phyloP scores from a whole-genome alignment of 2,888 invertebrate species.

The Platerodrilus igneus region DNA sequence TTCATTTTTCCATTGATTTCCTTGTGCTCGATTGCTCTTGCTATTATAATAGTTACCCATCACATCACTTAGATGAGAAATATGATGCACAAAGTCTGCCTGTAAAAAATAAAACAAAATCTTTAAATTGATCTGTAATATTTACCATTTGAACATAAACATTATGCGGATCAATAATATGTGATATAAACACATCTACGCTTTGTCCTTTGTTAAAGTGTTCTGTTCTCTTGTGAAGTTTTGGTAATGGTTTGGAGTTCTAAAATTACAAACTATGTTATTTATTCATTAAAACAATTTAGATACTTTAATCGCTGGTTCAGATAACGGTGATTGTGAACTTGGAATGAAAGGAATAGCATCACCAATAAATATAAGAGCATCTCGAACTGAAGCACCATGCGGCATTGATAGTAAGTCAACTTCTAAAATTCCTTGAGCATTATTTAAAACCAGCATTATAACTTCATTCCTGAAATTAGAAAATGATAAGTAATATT shows the following conservation, averaged over 20 bases:
- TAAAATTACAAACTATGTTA: constrained; percentile 7
- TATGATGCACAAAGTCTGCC: constrained; percentile 29
- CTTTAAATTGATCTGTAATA: constrained; percentile 5
- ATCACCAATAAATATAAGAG: constrained; percentile 28
- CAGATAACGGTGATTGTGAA: neutral
- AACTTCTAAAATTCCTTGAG: constrained; percentile 40
- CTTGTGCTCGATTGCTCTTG: constrained; percentile 11
- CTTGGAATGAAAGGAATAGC: constrained; percentile 17
- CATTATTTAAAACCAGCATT: constrained; percentile 37
- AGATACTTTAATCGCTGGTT: constrained; percentile 8
- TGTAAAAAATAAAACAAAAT: constrained; percentile 12
- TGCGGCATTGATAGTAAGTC: constrained; percentile 43
- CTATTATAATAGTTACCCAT: constrained; percentile 34
- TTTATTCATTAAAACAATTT: constrained; percentile 1
- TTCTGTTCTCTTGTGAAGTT: constrained; percentile 33
- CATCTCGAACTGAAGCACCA: constrained; percentile 46
- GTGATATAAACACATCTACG: constrained; percentile 54
- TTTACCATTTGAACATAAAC: constrained; percentile 63
- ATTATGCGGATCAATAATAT: constrained; percentile 59
- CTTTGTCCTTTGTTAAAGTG: constrained; percentile 42
- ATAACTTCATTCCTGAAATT: constrained; percentile 20
- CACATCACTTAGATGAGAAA: constrained; percentile 28
- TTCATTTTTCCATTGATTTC: constrained; percentile 2
- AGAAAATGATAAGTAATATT: no score
- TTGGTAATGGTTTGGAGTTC: constrained; percentile 9